Evolutionary conservation across 2,888 invertebrate genomes (phyloP).

Genomic region (Melipona bicolor): DNA sequence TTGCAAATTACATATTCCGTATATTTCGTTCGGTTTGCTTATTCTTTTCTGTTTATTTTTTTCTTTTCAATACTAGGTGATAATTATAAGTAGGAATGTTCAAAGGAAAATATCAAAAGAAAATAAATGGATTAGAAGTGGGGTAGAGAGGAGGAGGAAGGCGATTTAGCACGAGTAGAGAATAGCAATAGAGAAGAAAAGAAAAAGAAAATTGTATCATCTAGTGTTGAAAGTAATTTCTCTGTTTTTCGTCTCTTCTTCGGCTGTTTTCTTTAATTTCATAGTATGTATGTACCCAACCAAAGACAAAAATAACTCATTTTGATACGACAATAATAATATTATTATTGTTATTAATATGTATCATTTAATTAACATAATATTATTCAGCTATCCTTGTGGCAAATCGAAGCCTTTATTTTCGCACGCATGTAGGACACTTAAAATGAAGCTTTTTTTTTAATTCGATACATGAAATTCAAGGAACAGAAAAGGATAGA

Average conservation of each 20-base stretch:
- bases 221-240: neutral
- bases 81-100: neutral
- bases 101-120: neutral
- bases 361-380: constrained; percentile 35
- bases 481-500: constrained; percentile 12
- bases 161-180: neutral
- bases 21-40: neutral
- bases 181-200: neutral
- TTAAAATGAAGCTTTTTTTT: constrained; percentile 19
- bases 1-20: neutral
- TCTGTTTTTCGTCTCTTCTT: neutral
- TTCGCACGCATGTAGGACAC: constrained; percentile 32
- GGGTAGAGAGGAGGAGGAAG: too few relatives aligned
- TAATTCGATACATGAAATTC: constrained; percentile 32
- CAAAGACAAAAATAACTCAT: constrained; percentile 18
- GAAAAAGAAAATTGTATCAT: neutral
- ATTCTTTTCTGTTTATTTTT: neutral
- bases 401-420: constrained; percentile 32
- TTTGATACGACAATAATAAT: constrained; percentile 28
- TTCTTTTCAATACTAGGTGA: neutral
- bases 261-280: constrained; percentile 5
- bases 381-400: constrained; percentile 17
- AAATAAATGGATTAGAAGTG: too few relatives aligned
- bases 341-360: constrained; percentile 19
- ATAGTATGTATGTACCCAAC: neutral